phyloP scores from a whole-genome alignment of 2,888 invertebrate species.

The Cephonodes hylas region DNA sequence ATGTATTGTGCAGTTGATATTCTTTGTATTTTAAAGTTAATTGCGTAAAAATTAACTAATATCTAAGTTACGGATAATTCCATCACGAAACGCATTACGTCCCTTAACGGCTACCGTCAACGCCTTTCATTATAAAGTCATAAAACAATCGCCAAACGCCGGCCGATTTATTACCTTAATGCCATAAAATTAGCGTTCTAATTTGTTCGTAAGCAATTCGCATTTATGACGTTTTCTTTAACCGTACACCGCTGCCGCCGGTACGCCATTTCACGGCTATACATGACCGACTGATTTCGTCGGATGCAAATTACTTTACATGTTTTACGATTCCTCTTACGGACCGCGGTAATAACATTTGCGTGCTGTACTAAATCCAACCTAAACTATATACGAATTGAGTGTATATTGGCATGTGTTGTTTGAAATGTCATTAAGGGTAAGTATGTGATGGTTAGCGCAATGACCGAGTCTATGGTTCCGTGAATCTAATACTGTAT shows the following conservation, averaged over 20 bases:
- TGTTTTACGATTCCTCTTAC: conserved; percentile 64
- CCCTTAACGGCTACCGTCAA: conserved; percentile 61
- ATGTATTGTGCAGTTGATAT: no score
- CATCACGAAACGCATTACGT: conserved; percentile 13
- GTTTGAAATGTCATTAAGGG: not conserved
- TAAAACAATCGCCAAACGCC: conserved; percentile 61
- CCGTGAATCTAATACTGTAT: conserved; percentile 2
- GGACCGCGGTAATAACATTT: conserved; percentile 10
- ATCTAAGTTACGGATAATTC: not conserved
- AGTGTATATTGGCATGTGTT: not conserved
- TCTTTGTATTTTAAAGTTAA: not conserved
- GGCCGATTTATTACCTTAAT: conserved; percentile 68
- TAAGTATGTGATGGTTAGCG: not conserved
- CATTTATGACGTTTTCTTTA: conserved; percentile 62
- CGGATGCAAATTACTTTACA: conserved; percentile 66
- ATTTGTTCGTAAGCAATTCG: conserved; percentile 67
- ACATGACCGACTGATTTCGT: conserved; percentile 44
- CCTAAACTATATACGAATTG: not conserved
- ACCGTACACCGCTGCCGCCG: conserved; percentile 42
- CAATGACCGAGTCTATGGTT: not conserved
- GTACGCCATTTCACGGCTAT: conserved; percentile 74
- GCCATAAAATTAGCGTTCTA: conserved; percentile 72
- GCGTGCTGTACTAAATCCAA: not conserved
- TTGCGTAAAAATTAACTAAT: not conserved
- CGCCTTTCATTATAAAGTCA: conserved; percentile 57